Evolutionary conservation across 2,888 invertebrate species (phyloP), one percentile per base, ranked within the genome.

Genomic region (Dryococelus australis): DNA sequence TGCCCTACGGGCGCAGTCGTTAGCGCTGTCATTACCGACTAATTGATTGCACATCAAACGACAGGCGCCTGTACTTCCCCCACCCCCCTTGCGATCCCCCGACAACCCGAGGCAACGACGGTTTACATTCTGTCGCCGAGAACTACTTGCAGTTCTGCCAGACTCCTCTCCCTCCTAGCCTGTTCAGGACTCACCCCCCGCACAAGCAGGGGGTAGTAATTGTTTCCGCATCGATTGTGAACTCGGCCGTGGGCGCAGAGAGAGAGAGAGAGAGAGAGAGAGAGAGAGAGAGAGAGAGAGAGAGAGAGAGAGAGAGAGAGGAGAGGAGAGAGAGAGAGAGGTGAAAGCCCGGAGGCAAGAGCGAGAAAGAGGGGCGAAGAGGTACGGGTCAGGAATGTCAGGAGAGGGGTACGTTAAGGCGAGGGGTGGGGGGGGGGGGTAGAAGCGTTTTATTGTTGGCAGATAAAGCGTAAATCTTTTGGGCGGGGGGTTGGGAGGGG

Each of bases 211-310:
- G n/a, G 65, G 65, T 65, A 65, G 65, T 65, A 65, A 65, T 65
- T 65, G 65, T 65, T 65, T 65, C 65, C 65, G 65, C 65, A 65
- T 65, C 65, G 65, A 65, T 65, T 65, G 65, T n/a, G 65, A 65
- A 20, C 51, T 65, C 24, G 65, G 10, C 12, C 47, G 65, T 10
- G 24, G 65, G 65, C n/a, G n/a, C 16, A 65, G n/a, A 2, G 20
- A 20, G 51, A 51, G 8, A 12, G 51, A 16, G 8, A 12, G 35
- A 35, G 4, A 35, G 35, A 35, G 1, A 35, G 35, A 35, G 35
- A 35, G 47, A 16, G 12, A 47, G 12, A 10, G 12, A 10, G 47
- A 16, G 0, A 16, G 47, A 47, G 16, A 47, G 47, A 47, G 35
- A 35, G 1, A 35, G 35, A 35, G 35, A 35, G 47, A 16, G 6